Conservation (phyloP, 1,140 invertebrate species). For the Orius insidiosus region DNA sequence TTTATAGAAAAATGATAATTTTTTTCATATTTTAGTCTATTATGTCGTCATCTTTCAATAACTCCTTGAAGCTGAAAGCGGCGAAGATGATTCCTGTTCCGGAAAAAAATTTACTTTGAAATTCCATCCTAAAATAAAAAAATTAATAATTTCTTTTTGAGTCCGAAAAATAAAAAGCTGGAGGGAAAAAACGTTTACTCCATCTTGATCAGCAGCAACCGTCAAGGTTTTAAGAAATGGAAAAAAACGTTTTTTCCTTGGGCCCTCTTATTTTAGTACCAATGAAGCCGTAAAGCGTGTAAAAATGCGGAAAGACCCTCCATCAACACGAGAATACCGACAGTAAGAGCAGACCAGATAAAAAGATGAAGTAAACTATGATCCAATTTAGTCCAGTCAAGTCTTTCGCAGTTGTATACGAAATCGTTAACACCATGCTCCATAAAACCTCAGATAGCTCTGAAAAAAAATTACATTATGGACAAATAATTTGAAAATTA, state of each 20-base stretch:
- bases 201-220: too few species aligned
- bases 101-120: constrained; percentile 88
- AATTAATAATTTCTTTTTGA: too few species aligned
- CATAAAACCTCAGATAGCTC: constrained; percentile 89
- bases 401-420: constrained; percentile 31
- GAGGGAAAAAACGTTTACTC: too few species aligned
- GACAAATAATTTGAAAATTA: constrained; percentile 28
- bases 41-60: constrained; percentile 46
- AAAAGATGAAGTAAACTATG: constrained; percentile 46
- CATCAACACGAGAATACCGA: constrained; percentile 47
- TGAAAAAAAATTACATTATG: constrained; percentile 11
- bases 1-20: too few species aligned
- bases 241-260: too few species aligned
- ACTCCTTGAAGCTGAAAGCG: constrained; percentile 84
- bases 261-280: constrained; percentile 25
- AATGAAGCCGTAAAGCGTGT: constrained; percentile 33
- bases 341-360: constrained; percentile 54
- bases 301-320: constrained; percentile 56
- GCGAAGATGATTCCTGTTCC: constrained; percentile 77
- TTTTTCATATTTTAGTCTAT: constrained; percentile 18
- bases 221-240: too few species aligned
- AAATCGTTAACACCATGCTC: constrained; percentile 78
- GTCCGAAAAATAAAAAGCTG: too few species aligned
- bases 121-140: constrained; percentile 66
- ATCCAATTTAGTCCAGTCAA: constrained; percentile 47